phyloP scores from a whole-genome alignment of 1,140 invertebrate genomes.

The Battus philenor region DNA sequence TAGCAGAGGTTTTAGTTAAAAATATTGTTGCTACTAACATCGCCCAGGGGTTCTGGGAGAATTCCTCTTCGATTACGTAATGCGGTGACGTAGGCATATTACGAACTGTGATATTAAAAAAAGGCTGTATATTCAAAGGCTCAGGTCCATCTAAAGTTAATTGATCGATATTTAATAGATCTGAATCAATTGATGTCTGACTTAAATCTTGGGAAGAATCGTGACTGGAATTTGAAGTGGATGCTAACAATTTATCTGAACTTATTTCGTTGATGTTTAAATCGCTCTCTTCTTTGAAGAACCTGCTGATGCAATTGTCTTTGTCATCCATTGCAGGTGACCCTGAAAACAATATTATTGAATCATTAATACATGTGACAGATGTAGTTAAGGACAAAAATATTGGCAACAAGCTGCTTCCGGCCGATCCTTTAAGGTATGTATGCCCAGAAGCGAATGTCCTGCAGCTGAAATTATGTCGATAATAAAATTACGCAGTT shows the following conservation, averaged over 20 bases:
- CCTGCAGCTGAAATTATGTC: too few relatives aligned
- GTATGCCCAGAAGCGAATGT: too few relatives aligned
- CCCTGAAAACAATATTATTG: slow-evolving; percentile 22
- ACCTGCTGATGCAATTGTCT: slow-evolving; percentile 43
- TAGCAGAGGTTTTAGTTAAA: slow-evolving; percentile 74
- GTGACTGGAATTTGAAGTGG: slow-evolving; percentile 18
- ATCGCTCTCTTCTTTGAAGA: slow-evolving; percentile 32
- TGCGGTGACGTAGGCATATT: slow-evolving; percentile 72
- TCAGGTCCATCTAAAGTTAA: slow-evolving; percentile 54
- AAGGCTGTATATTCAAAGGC: slow-evolving; percentile 42
- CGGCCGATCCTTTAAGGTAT: too few relatives aligned
- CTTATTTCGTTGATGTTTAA: slow-evolving; percentile 16
- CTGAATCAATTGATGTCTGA: slow-evolving; percentile 35
- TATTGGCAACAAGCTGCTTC: too few relatives aligned
- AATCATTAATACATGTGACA: background rate
- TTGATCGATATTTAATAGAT: slow-evolving; percentile 52
- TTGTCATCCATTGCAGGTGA: slow-evolving; percentile 33
- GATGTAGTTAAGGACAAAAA: too few relatives aligned
- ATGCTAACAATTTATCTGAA: slow-evolving; percentile 18
- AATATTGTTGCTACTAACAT: slow-evolving; percentile 76
- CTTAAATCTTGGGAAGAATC: slow-evolving; percentile 42
- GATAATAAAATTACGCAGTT: too few relatives aligned
- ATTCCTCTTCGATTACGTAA: slow-evolving; percentile 74
- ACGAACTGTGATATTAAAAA: slow-evolving; percentile 65
- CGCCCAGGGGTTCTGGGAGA: slow-evolving; percentile 74